phyloP scores from a whole-genome alignment of 2,888 invertebrate genomes.

The Helicoverpa assulta region DNA sequence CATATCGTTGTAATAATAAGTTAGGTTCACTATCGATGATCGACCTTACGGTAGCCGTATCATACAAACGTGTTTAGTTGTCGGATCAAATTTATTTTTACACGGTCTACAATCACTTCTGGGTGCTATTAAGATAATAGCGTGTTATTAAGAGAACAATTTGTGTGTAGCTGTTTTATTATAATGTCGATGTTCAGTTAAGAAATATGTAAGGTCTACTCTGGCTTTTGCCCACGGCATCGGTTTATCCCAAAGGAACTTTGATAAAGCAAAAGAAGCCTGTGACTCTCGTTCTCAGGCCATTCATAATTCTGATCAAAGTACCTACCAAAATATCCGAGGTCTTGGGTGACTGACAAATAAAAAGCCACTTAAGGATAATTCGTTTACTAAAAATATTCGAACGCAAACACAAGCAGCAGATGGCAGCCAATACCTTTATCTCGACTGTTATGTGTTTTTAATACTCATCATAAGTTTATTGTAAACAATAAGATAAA shows the following conservation, averaged over 20 bases:
- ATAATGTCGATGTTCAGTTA: constrained; percentile 11
- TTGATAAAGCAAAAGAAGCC: background rate
- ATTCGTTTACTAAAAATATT: constrained; percentile 8
- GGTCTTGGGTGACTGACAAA: background rate
- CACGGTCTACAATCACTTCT: constrained; percentile 54
- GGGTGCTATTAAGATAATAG: constrained; percentile 53
- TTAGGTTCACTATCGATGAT: constrained; percentile 45
- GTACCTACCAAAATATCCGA: background rate
- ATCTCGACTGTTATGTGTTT: constrained; percentile 53
- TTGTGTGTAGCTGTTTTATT: constrained; percentile 29
- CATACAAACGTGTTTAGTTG: constrained; percentile 43
- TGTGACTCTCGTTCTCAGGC: too few species aligned
- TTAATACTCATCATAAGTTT: constrained; percentile 58
- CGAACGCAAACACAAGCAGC: constrained; percentile 13
- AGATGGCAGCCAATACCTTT: constrained; percentile 32
- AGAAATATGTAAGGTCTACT: background rate
- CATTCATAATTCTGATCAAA: background rate
- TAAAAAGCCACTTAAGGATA: background rate
- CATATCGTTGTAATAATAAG: constrained; percentile 41
- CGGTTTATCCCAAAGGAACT: background rate
- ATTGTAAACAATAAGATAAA: constrained; percentile 62
- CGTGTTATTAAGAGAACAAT: constrained; percentile 46
- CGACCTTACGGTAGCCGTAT: constrained; percentile 51
- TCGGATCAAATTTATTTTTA: constrained; percentile 54
- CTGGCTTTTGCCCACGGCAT: background rate